Evolutionary conservation across 2,888 invertebrate species (phyloP).

Genomic region (Lobophora halterata): DNA sequence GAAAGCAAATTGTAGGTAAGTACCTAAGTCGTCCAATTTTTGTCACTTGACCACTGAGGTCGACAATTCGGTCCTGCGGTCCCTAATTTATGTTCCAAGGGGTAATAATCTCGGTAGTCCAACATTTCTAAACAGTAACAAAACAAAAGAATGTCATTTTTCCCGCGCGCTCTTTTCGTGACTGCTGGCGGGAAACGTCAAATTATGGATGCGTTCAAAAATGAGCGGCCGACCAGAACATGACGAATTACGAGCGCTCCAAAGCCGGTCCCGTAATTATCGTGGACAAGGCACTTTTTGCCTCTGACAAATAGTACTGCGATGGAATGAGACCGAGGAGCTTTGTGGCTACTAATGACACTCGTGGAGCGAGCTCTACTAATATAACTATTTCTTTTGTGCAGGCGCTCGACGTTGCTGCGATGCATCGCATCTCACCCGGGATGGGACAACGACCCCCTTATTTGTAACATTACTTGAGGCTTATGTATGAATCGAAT

Average conservation of each 20-base stretch:
- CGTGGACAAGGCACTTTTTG: slow-evolving; percentile 79
- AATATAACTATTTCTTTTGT: slow-evolving; percentile 80
- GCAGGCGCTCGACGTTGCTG: slow-evolving; percentile 60
- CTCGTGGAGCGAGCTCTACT: slow-evolving; percentile 66
- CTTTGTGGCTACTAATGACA: slow-evolving; percentile 79
- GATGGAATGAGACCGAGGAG: slow-evolving; percentile 71
- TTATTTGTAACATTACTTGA: slow-evolving; percentile 75
- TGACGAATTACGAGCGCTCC: slow-evolving; percentile 77
- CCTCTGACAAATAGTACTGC: slow-evolving; percentile 78
- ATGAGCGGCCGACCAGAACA: slow-evolving; percentile 77
- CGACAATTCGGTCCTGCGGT: too few species aligned
- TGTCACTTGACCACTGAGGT: too few species aligned
- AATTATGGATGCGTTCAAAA: slow-evolving; percentile 75
- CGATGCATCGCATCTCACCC: slow-evolving; percentile 56
- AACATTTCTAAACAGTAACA: slow-evolving; percentile 4
- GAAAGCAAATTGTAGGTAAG: too few species aligned
- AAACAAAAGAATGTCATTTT: slow-evolving; percentile 38
- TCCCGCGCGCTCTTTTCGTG: slow-evolving; percentile 60
- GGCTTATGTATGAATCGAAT: slow-evolving; percentile 76
- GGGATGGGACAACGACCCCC: slow-evolving; percentile 70
- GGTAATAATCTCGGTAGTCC: slow-evolving; percentile 3
- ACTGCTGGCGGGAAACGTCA: slow-evolving; percentile 72
- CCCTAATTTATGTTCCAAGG: background rate
- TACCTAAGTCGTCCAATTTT: too few species aligned
- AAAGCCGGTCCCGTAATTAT: slow-evolving; percentile 79